These are phyloP conservation scores for Talpa occidentalis DNA, from an alignment of 2,113 vertebrate genomes.

Conservation along the genomic window DNA sequence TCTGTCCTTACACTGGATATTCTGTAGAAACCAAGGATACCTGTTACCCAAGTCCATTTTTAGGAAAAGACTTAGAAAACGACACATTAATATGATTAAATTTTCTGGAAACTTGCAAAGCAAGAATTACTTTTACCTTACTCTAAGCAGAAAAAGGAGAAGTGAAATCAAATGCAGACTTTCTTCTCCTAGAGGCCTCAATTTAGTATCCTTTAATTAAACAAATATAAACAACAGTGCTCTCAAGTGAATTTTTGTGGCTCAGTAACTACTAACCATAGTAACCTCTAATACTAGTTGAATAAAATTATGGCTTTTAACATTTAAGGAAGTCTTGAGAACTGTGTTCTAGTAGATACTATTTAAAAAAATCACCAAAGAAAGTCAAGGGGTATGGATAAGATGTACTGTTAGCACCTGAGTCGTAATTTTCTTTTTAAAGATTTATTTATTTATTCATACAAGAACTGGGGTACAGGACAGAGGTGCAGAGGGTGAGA, in stretches of 20 bases:
- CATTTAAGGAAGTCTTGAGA: constrained; percentile 23
- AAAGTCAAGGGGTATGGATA: background rate
- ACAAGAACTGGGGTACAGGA: no score
- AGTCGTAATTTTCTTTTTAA: constrained; percentile 1
- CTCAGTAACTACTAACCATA: constrained; percentile 36
- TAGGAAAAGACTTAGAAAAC: constrained; percentile 33
- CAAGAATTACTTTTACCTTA: background rate
- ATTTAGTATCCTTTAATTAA: background rate
- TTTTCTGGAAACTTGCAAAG: background rate
- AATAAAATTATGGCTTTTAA: constrained; percentile 37
- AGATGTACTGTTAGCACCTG: background rate
- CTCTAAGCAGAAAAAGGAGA: background rate
- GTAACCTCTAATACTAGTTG: constrained; percentile 10
- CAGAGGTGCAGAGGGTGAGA: no score
- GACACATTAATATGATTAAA: background rate
- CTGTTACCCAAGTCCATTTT: background rate
- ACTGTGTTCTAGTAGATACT: background rate
- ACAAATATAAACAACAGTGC: background rate
- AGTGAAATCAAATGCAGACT: background rate
- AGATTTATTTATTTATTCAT: no score
- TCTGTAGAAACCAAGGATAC: no score
- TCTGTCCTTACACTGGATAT: background rate
- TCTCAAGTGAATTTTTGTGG: background rate
- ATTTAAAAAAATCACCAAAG: background rate
- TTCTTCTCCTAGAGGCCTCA: no score